phyloP scores from a whole-genome alignment of 2,113 vertebrate genomes.

The Clarias batrachus region DNA sequence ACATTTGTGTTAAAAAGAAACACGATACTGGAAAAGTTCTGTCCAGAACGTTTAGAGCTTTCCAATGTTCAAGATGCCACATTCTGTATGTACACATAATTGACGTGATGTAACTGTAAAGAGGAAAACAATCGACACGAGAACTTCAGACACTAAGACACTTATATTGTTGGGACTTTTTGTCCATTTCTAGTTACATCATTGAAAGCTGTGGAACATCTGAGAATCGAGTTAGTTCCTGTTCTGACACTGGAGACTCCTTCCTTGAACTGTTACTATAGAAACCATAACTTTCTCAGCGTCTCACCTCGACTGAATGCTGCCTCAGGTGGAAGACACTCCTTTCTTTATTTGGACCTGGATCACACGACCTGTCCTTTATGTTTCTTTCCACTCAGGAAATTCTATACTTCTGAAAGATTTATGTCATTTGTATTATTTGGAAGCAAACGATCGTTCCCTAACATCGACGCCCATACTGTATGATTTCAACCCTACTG shows the following conservation, averaged over 20 bases:
- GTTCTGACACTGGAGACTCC: background rate
- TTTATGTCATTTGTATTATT: too few relatives aligned
- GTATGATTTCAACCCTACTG: too few relatives aligned
- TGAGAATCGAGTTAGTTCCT: background rate
- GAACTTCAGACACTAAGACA: background rate
- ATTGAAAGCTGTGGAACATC: background rate
- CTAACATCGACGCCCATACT: background rate
- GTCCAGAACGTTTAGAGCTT: background rate
- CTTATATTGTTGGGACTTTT: background rate
- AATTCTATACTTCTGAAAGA: background rate
- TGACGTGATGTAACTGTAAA: background rate
- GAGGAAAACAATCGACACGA: background rate
- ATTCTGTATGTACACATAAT: background rate
- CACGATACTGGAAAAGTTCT: background rate
- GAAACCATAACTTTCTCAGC: background rate
- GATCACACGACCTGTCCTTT: too few relatives aligned
- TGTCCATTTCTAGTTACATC: background rate
- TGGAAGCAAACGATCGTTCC: background rate
- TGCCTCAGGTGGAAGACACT: background rate
- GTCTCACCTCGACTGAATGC: background rate
- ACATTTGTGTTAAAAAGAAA: too few relatives aligned
- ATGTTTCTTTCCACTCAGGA: too few relatives aligned
- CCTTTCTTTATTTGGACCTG: background rate
- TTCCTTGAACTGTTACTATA: background rate
- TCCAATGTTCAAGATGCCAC: background rate